A percentile compares a stretch with the other conserved stretches of the same genome.
Evolutionary conservation across 1,140 invertebrate genomes (phyloP).

Genomic region (Polypedilum pembai): DNA sequence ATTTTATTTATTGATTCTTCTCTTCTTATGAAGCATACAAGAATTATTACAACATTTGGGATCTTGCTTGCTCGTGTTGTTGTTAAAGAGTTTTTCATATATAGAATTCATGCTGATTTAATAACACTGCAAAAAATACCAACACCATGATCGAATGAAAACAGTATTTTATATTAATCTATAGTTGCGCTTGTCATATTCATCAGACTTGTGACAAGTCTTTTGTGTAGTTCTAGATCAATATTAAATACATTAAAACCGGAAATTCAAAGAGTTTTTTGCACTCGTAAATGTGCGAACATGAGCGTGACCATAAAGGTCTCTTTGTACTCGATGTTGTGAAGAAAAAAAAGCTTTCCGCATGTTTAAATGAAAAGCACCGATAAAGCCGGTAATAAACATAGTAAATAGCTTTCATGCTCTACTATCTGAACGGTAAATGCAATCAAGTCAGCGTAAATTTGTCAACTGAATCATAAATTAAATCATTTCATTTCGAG

Average conservation of each 20-base stretch:
- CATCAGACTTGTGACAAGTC: not conserved
- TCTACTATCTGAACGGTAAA: not conserved
- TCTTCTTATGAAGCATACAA: not conserved
- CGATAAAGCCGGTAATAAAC: not conserved
- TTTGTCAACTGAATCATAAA: no score
- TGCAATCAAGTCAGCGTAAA: no score
- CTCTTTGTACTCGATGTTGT: no score
- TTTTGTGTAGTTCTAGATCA: not conserved
- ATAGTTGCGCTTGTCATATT: not conserved
- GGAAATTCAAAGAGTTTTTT: no score
- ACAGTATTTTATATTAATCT: no score
- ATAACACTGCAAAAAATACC: constrained; percentile 14
- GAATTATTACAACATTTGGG: constrained; percentile 15
- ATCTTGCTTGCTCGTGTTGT: not conserved
- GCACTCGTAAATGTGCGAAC: not conserved
- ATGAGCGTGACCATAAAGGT: not conserved
- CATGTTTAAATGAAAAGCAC: not conserved
- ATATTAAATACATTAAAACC: no score
- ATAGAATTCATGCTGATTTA: constrained; percentile 7
- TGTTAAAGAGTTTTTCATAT: constrained; percentile 1
- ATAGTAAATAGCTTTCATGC: not conserved
- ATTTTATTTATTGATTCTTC: no score
- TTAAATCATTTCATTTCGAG: no score
- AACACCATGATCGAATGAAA: not conserved
- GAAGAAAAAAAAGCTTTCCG: no score